phyloP scores from a whole-genome alignment of 2,113 vertebrate genomes.

The Lichenostomus cassidix region DNA sequence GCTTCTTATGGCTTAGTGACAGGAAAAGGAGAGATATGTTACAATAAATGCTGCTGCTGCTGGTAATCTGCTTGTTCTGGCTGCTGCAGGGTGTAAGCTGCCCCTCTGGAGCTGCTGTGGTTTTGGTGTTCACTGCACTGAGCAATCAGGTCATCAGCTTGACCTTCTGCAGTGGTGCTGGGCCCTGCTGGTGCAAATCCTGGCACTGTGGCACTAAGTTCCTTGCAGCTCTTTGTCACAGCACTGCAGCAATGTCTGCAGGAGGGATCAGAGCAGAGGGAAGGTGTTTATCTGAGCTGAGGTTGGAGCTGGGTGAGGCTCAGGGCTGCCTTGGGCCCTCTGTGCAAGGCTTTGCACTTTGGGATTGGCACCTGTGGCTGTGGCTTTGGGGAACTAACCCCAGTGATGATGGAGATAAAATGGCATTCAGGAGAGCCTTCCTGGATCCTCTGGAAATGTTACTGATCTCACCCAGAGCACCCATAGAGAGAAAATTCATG shows the following conservation, averaged over 20 bases:
- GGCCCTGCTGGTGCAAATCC: background rate
- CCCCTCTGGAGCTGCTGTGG: background rate
- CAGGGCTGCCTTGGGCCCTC: background rate
- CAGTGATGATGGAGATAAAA: background rate
- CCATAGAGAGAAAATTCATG: background rate
- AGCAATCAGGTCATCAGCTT: background rate
- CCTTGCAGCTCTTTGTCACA: background rate
- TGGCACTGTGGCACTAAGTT: background rate
- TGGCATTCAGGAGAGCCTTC: background rate
- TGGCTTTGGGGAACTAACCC: background rate
- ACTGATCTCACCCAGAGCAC: background rate
- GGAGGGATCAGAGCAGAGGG: background rate
- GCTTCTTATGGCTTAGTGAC: constrained; percentile 15
- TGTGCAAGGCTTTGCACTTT: background rate
- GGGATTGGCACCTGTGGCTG: background rate
- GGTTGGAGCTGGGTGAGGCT: background rate
- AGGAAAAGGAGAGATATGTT: background rate
- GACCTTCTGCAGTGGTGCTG: background rate
- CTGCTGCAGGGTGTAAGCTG: background rate
- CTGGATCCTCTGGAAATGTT: background rate
- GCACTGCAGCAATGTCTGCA: background rate
- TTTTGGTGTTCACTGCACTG: background rate
- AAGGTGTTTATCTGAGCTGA: background rate
- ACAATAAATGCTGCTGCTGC: background rate
- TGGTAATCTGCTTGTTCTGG: background rate